Evolutionary conservation across 2,888 invertebrate species (phyloP).

Genomic region (Pseudococcus jackbeardsleyi): DNA sequence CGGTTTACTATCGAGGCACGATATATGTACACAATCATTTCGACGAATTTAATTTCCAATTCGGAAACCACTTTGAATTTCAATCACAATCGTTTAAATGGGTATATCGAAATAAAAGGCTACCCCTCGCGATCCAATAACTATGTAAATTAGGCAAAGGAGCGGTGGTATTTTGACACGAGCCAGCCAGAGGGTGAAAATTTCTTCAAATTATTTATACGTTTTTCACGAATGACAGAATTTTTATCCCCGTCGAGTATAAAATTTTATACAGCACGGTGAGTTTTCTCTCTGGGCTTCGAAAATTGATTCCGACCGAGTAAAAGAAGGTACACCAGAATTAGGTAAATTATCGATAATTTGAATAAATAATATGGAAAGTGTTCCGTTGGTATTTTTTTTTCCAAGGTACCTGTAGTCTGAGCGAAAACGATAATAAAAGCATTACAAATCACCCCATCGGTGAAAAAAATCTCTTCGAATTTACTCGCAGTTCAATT

Average conservation of each 20-base stretch:
- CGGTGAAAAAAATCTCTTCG: neutral
- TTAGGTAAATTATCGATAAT: neutral
- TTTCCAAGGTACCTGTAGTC: no score
- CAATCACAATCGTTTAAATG: constrained; percentile 2
- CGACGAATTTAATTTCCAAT: neutral
- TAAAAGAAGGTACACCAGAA: neutral
- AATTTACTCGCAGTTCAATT: neutral
- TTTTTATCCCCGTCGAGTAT: neutral
- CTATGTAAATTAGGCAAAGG: neutral
- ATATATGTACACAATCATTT: neutral
- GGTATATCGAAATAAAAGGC: neutral
- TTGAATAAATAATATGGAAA: neutral
- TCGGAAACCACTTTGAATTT: neutral
- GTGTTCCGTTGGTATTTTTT: neutral
- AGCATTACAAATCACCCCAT: neutral
- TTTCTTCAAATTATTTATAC: constrained; percentile 12
- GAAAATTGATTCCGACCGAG: neutral
- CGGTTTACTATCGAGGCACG: neutral
- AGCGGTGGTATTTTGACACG: neutral
- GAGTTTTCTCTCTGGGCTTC: neutral
- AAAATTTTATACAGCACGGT: neutral
- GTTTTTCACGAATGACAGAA: neutral
- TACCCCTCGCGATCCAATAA: neutral
- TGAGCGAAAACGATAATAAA: no score
- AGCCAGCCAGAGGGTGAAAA: neutral